A percentile compares a stretch with the other conserved stretches of the same genome.
Conservation (phyloP, 2,888 invertebrate genomes). For the Brachypalpus laphriformis region DNA sequence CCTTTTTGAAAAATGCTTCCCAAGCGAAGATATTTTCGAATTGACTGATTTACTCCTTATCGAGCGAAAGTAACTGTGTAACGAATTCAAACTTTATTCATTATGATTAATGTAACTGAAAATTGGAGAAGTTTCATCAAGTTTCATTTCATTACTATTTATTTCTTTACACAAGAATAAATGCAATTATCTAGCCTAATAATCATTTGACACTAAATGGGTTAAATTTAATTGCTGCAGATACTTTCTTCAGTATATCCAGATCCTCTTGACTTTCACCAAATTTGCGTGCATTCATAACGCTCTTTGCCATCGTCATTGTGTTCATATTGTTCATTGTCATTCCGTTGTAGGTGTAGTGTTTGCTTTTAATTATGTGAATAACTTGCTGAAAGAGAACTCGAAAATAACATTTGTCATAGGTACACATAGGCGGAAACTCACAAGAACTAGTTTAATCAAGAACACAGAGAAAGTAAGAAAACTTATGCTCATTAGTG, state of each 20-base stretch:
- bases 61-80: too few relatives aligned
- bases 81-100: too few relatives aligned
- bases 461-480: constrained; percentile 93
- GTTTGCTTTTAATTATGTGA: constrained; percentile 86
- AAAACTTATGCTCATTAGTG: constrained; percentile 92
- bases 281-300: constrained; percentile 56
- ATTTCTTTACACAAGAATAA: too few relatives aligned
- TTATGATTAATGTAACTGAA: too few relatives aligned
- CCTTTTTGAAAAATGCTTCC: too few relatives aligned
- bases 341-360: constrained; percentile 80
- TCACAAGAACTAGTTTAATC: constrained; percentile 91
- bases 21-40: too few relatives aligned
- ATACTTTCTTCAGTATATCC: constrained; percentile 46
- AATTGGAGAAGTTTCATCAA: too few relatives aligned
- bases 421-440: constrained; percentile 75
- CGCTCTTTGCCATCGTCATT: constrained; percentile 39
- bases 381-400: constrained; percentile 86
- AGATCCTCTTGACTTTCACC: constrained; percentile 59
- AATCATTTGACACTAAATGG: constrained; percentile 40
- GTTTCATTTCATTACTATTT: too few relatives aligned
- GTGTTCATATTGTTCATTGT: constrained; percentile 61
- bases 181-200: neutral
- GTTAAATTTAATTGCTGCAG: constrained; percentile 52
- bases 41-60: too few relatives aligned
- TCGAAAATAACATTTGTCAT: constrained; percentile 22